Base-by-base conservation (phyloP, 2,113 vertebrate species). In the Proterorhinus semilunaris region DNA sequence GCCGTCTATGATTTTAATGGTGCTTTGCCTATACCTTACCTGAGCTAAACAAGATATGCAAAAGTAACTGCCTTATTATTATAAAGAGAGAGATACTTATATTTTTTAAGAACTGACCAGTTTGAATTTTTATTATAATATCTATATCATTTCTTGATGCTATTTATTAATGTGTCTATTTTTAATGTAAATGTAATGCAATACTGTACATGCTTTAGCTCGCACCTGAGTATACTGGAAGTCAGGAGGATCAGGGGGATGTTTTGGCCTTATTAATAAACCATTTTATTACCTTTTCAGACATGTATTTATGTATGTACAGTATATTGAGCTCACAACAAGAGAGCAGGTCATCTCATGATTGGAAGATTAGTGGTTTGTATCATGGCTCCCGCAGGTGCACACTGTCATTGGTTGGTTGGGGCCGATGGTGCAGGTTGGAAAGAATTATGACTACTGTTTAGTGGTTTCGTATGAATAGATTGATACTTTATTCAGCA, bases 101-200 rank as follows among this genome's bases (percentile, higher is more conserved):
- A 83, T 87, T 89, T 89, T 86, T 36, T 68, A 72, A 83, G 65
- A 81, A 70, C 65, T 55, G 67, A 9, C 27, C 55, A 12, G 79
- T 76, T 74, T 76, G 48, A 8, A 68, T 78, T 46, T 86, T 82
- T 49, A 88, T 86, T 90, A 88, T 84, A 88, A 67, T 68, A 82
- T 68, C 42, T 79, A 16, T 80, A 65, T 64, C 49, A 75, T 75
- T 10, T 71, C 16, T 62, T 68, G 57, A 52, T 68, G 54, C 68
- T 75, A 61, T 82, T 79, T 81, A 74, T 84, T 83, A 17, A 54
- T 36, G 57, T 53, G 27, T 13, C 51, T 65, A 44, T 6, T 66
- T 1, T 3, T 54, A 1, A 10, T 64, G 2, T 9, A n/a, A 69
- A 61, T 62, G 16, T 42, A 54, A 8, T 4, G 16, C n/a, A 12